Base-by-base conservation (phyloP, 2,113 vertebrate genomes). In the Connochaetes taurinus region DNA sequence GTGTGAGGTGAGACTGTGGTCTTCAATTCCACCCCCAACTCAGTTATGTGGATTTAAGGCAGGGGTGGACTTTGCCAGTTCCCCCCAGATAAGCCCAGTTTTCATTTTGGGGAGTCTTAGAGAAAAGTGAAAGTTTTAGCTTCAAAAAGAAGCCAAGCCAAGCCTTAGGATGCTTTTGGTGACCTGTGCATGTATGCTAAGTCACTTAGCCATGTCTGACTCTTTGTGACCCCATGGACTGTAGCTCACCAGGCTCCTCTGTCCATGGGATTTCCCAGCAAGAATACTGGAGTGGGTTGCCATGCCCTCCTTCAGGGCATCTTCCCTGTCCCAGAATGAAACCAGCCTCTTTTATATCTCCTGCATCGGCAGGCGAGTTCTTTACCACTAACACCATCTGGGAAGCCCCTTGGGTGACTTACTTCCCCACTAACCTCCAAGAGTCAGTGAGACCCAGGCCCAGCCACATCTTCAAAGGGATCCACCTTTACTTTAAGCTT, bases 1-100 rank as follows among this genome's bases (percentile, higher is more conserved):
- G 3, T 15, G 9, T 6, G 8, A 14, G 23, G 16, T 5, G 8
- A 40, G 50, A 57, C 0, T 31, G 7, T 10, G 3, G 29, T 33
- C 23, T 3, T 53, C 58, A 27, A 4, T 3, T 2, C 3, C 3
- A 13, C 21, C 43, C 40, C 5, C 1, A 3, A 1, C 15, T 47
- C 21, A 16, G 29, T 45, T 23, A 0, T 2, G 19, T 25, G 53
- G 76, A 87, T 33, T n/a, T 23, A 10, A 10, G 57, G 85, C n/a
- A 81, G 52, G 14, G 16, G 27, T 1, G 13, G 82, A n/a, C n/a
- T 64, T 16, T 57, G 0, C 21, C 5, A 55, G 47, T 33, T 93
- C 31, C 93, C 90, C 62, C 15, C 7, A 23, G 45, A 47, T 1
- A 2, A 80, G 55, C 31, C 36, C 60, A 62, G 27, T 19, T 84